Conservation (phyloP, 1,140 invertebrate species). For the Adoxophyes honmai region DNA sequence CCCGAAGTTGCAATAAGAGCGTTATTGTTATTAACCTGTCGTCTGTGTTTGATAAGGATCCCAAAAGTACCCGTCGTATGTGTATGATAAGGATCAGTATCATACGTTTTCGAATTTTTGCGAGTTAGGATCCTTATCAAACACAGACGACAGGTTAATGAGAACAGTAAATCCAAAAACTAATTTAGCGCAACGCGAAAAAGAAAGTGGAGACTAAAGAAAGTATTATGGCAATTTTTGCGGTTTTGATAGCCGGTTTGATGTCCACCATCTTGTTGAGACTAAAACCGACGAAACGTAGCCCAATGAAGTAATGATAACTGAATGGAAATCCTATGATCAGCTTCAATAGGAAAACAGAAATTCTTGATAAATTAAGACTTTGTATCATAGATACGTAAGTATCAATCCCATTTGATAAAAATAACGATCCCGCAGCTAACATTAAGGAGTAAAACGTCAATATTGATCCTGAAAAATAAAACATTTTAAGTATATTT, state of each 20-base stretch:
- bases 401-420: conserved; percentile 51
- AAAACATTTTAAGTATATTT: not conserved
- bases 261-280: conserved; percentile 34
- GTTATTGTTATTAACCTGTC: no score
- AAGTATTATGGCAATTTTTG: conserved; percentile 27
- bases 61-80: no score
- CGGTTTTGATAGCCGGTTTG: conserved; percentile 40
- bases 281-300: conserved; percentile 47
- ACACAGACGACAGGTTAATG: no score
- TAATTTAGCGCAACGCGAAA: conserved; percentile 29
- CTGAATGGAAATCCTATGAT: conserved; percentile 39
- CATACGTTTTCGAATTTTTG: no score
- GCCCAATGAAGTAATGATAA: conserved; percentile 52
- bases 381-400: conserved; percentile 60
- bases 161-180: no score
- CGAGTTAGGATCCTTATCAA: no score
- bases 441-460: conserved; percentile 38
- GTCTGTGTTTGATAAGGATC: no score
- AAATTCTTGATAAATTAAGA: conserved; percentile 34
- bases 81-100: no score
- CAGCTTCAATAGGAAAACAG: conserved; percentile 40
- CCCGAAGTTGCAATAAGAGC: no score
- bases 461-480: conserved; percentile 41
- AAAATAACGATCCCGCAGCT: conserved; percentile 38
- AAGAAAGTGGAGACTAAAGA: conserved; percentile 29